Evolutionary conservation across 2,797 vertebrate species (phyloP).

Genomic region (Pelochelys cantorii): DNA sequence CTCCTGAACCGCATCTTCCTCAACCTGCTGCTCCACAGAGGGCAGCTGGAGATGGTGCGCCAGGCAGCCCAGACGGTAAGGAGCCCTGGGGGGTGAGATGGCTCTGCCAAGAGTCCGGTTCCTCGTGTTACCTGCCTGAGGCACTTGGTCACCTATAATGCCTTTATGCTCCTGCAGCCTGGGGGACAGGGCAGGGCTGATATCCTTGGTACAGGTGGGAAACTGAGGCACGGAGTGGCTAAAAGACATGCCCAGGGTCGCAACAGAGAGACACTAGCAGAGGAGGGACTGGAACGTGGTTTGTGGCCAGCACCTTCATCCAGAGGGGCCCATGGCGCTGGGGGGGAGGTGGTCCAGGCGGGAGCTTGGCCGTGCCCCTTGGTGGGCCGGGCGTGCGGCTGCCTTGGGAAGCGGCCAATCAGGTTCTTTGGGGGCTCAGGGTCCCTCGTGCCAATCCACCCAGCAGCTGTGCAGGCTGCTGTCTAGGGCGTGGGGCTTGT

Average conservation of each 20-base stretch:
- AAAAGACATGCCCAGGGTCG: neutral
- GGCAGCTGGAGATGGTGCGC: constrained; percentile 87
- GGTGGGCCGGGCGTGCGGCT: neutral
- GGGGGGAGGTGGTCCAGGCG: too few species aligned
- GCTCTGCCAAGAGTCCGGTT: neutral
- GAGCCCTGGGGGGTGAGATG: neutral
- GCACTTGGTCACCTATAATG: neutral
- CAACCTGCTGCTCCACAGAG: constrained; percentile 87
- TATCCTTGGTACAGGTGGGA: neutral
- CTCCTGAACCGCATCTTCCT: constrained; percentile 83
- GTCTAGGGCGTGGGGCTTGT: too few species aligned
- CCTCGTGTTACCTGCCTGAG: neutral
- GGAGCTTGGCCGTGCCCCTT: neutral
- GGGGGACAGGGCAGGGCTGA: neutral
- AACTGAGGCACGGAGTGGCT: neutral
- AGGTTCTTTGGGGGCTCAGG: neutral
- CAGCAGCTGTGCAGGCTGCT: too few species aligned
- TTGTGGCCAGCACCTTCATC: too few species aligned
- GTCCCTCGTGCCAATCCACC: too few species aligned
- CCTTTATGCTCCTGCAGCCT: neutral
- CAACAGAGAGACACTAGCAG: neutral
- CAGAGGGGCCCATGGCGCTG: too few species aligned
- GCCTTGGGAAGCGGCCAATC: neutral
- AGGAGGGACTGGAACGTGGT: neutral
- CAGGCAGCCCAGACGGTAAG: constrained; percentile 83